Base-by-base conservation (phyloP, 2,797 vertebrate genomes). In the Acanthiza pusilla region DNA sequence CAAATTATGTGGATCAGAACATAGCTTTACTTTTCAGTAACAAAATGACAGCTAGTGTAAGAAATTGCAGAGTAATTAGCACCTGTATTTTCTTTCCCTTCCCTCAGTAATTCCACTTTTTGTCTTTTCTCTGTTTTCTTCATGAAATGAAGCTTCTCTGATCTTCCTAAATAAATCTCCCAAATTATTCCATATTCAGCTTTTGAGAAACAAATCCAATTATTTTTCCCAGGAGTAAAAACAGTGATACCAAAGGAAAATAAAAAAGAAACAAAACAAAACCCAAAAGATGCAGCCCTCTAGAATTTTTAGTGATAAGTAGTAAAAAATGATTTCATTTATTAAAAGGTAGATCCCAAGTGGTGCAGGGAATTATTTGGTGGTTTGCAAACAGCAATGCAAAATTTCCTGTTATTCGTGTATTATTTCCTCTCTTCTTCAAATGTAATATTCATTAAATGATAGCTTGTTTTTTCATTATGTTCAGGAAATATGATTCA, bases 401-500 rank as follows among this genome's bases (percentile, higher is more conserved):
- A 92, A 54, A 81, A 88, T 92, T 91, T 96, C 66, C 70, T 84
- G 53, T 78, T 93, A 76, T 76, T 94, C 67, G 21, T 66, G 21
- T 58, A 76, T 76, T 91, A 77, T 85, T 95, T 95, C 67, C 53
- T 90, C 16, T 81, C 53, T 58, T 45, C 42, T 67, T 88, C 63
- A 82, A 92, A 94, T 71, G 34, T 58, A 95, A 67, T 94, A 86
- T 85, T 78, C 73, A 30, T 90, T 63, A 89, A 91, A 85, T 63
- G 53, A 67, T 57, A 57, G 26, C 60, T 94, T 67, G 6, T 40
- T 90, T 76, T 83, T 89, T 91, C 38, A 55, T 89, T 96, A 79
- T 58, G 29, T 55, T 91, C 62, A 89, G 84, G 81, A 96, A 94
- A 89, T 89, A 93, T 34, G 51, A 85, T 66, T 93, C 84, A 82